phyloP scores from a whole-genome alignment of 2,888 invertebrate species.

The Chymomyza fuscimana region DNA sequence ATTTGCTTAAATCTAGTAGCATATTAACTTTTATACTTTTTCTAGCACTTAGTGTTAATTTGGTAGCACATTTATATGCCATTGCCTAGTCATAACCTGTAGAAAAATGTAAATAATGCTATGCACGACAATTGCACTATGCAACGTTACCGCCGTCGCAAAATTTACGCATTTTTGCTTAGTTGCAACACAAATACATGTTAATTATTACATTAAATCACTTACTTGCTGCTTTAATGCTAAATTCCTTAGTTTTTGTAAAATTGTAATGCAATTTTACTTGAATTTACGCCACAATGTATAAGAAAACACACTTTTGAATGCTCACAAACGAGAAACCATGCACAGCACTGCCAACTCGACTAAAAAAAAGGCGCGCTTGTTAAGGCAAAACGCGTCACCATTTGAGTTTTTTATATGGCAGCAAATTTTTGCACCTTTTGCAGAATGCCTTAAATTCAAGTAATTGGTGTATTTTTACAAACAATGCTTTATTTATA shows the following conservation, averaged over 20 bases:
- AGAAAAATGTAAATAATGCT: neutral
- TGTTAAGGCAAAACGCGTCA: conserved; percentile 21
- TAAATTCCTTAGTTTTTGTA: conserved; percentile 22
- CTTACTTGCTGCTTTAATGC: conserved; percentile 50
- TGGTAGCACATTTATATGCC: neutral
- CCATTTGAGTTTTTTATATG: neutral
- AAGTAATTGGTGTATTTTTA: neutral
- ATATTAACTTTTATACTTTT: too few relatives aligned
- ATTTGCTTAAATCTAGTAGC: neutral
- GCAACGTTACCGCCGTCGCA: neutral
- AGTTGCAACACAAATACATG: neutral
- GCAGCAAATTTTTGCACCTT: neutral
- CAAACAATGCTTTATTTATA: too few relatives aligned
- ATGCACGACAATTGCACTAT: neutral
- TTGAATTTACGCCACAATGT: conserved; percentile 47
- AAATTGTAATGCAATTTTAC: conserved; percentile 36
- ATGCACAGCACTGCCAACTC: conserved; percentile 43
- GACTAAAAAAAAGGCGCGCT: conserved; percentile 24
- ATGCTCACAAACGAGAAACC: conserved; percentile 59
- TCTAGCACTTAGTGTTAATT: neutral
- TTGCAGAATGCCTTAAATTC: neutral
- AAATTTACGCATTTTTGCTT: neutral
- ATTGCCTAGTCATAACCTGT: neutral
- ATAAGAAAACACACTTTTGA: conserved; percentile 63
- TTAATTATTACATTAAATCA: neutral